Evolutionary conservation across 2,797 vertebrate genomes (phyloP).

Genomic region (Remorina albescens): DNA sequence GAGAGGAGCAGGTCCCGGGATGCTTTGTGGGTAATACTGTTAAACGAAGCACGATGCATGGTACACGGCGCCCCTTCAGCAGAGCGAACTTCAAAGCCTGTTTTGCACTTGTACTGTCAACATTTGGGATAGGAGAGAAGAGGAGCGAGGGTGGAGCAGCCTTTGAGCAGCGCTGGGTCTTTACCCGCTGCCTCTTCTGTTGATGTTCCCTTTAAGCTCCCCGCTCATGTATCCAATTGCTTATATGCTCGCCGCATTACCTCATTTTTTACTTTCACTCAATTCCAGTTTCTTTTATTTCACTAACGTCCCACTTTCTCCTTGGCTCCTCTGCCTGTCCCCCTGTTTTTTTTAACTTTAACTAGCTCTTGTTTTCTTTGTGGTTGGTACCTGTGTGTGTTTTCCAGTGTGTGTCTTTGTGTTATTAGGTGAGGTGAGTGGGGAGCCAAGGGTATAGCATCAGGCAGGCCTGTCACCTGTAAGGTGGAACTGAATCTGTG

Average conservation of each 20-base stretch:
- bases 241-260: constrained; percentile 69
- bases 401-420: constrained; percentile 31
- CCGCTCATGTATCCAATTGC: constrained; percentile 83
- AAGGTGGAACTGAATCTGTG: constrained; percentile 81
- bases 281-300: constrained; percentile 75
- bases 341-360: constrained; percentile 72
- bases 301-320: constrained; percentile 76
- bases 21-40: constrained; percentile 80
- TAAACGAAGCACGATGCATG: constrained; percentile 78
- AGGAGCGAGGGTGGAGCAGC: constrained; percentile 83
- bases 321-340: constrained; percentile 59
- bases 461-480: constrained; percentile 84
- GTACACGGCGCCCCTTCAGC: constrained; percentile 79
- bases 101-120: constrained; percentile 88
- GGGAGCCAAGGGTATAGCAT: constrained; percentile 78
- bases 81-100: constrained; percentile 85
- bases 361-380: constrained; percentile 76
- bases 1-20: constrained; percentile 79
- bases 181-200: constrained; percentile 80
- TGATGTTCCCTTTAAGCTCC: constrained; percentile 82
- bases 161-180: constrained; percentile 85
- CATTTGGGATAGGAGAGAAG: constrained; percentile 78
- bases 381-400: constrained; percentile 51
- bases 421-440: constrained; percentile 73
- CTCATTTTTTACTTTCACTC: constrained; percentile 73